Conservation (phyloP, 2,888 invertebrate genomes). For the Trissolcus brochymenae region DNA sequence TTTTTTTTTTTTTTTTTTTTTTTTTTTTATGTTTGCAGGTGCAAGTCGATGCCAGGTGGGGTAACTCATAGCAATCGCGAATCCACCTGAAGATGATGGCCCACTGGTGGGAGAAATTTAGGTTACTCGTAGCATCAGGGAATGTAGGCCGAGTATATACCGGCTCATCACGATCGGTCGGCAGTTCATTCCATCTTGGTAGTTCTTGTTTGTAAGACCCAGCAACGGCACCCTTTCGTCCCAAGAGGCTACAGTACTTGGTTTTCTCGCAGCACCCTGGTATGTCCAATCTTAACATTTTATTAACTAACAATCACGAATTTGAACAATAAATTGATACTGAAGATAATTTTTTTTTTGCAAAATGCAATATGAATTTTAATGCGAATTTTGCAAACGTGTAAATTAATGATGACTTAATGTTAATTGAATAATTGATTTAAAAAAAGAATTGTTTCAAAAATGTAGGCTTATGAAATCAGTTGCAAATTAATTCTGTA, state of each 20-base stretch:
- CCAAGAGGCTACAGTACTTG: constrained; percentile 37
- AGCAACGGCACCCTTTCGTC: constrained; percentile 45
- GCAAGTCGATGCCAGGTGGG: constrained; percentile 54
- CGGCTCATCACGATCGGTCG: constrained; percentile 70
- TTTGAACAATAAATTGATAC: background rate
- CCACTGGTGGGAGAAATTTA: constrained; percentile 73
- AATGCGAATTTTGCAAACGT: no score
- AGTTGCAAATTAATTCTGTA: no score
- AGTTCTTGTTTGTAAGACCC: constrained; percentile 64
- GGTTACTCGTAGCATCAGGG: constrained; percentile 75
- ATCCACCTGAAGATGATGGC: constrained; percentile 58
- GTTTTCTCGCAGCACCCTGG: constrained; percentile 38
- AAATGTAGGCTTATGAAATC: no score
- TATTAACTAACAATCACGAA: background rate
- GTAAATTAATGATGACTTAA: no score
- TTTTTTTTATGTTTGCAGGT: constrained; percentile 53
- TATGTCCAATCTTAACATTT: constrained; percentile 20
- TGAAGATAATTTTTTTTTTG: background rate
- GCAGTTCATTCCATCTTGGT: constrained; percentile 73
- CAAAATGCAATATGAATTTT: background rate
- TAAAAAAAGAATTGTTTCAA: no score
- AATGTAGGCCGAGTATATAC: constrained; percentile 76
- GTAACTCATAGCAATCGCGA: constrained; percentile 52
- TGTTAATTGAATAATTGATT: no score
- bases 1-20: no score